phyloP scores from a whole-genome alignment of 2,888 invertebrate genomes.

The Caenorhabditis parvicauda region DNA sequence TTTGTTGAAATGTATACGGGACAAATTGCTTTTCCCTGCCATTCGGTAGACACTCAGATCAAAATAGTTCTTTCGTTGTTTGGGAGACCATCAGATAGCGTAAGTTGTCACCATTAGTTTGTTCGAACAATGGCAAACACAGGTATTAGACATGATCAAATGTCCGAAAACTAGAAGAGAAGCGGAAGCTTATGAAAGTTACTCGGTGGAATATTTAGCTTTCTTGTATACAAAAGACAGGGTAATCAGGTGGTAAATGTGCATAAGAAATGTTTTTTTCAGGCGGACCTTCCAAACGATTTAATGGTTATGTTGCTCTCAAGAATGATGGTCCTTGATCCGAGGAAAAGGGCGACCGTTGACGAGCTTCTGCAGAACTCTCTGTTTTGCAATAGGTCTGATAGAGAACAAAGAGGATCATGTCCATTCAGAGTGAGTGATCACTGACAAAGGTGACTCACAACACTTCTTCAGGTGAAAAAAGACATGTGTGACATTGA shows the following conservation, averaged over 20 bases:
- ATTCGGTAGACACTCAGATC: slow-evolving; percentile 56
- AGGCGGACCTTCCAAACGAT: no score
- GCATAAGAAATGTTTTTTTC: no score
- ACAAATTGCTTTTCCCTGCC: slow-evolving; percentile 51
- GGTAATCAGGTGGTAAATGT: no score
- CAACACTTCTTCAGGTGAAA: slow-evolving; percentile 43
- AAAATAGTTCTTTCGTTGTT: slow-evolving; percentile 49
- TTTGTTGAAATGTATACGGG: slow-evolving; percentile 57
- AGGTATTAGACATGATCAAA: neutral
- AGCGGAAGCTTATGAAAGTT: neutral
- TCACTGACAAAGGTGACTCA: neutral
- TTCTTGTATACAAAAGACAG: no score
- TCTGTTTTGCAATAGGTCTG: slow-evolving; percentile 25
- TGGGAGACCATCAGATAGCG: slow-evolving; percentile 51
- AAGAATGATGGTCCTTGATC: slow-evolving; percentile 39
- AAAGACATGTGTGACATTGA: slow-evolving; percentile 59
- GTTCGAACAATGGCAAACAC: neutral
- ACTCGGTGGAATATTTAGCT: no score
- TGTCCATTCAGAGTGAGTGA: slow-evolving; percentile 26
- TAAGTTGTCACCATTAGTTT: slow-evolving; percentile 8
- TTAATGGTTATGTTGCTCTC: slow-evolving; percentile 47
- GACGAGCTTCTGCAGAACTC: slow-evolving; percentile 47
- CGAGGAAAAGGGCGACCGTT: slow-evolving; percentile 39
- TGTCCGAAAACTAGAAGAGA: neutral
- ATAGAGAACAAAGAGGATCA: neutral